phyloP scores from a whole-genome alignment of 1,140 invertebrate species.

The Trichoplusia ni region DNA sequence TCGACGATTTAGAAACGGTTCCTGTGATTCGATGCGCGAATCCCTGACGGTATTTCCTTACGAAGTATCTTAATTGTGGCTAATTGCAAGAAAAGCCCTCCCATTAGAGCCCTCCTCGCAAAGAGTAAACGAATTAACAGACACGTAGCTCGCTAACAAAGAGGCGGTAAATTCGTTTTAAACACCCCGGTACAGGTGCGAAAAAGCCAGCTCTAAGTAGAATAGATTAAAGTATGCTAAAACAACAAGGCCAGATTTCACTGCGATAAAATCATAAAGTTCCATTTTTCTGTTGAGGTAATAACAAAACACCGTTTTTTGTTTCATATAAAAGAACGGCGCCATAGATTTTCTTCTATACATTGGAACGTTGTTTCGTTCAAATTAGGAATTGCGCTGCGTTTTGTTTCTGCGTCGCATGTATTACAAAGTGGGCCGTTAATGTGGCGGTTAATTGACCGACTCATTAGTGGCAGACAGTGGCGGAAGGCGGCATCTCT shows the following conservation, averaged over 20 bases:
- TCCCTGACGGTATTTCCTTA: constrained; percentile 45
- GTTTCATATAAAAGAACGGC: neutral
- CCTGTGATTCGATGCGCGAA: constrained; percentile 34
- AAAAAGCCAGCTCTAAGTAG: constrained; percentile 71
- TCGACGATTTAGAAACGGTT: constrained; percentile 37
- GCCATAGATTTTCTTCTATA: neutral
- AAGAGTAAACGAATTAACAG: constrained; percentile 78
- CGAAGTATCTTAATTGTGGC: constrained; percentile 73
- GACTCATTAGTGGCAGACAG: constrained; percentile 56
- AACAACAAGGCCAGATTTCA: constrained; percentile 26
- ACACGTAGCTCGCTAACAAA: constrained; percentile 61
- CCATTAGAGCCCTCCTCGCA: constrained; percentile 62
- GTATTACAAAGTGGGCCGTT: constrained; percentile 45
- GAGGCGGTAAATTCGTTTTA: constrained; percentile 72
- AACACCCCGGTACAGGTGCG: constrained; percentile 71
- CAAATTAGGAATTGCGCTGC: constrained; percentile 41
- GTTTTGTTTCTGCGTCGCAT: constrained; percentile 48
- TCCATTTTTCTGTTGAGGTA: constrained; percentile 30
- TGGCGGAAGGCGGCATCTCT: constrained; percentile 45
- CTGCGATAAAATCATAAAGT: constrained; percentile 34
- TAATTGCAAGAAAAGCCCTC: constrained; percentile 74
- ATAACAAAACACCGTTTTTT: constrained; percentile 9
- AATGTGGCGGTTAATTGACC: constrained; percentile 58
- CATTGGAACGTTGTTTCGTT: constrained; percentile 28
- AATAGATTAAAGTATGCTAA: constrained; percentile 66